A percentile compares a stretch with the other conserved stretches of the same genome.
phyloP scores from a whole-genome alignment of 2,888 invertebrate species.

The Tenthredo mesomela region DNA sequence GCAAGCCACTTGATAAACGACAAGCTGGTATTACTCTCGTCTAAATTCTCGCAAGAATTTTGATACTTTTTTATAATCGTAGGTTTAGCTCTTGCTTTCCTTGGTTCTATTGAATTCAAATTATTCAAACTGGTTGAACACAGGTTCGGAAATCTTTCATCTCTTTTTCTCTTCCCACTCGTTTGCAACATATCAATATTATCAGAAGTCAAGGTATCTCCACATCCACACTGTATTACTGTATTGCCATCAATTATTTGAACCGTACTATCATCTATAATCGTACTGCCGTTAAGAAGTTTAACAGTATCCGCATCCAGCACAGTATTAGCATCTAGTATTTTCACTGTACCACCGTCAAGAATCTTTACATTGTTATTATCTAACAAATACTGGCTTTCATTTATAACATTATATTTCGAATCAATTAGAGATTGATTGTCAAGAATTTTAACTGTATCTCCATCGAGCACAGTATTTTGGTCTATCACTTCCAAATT shows the following conservation, averaged over 20 bases:
- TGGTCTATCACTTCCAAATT: constrained; percentile 72
- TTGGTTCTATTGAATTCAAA: constrained; percentile 70
- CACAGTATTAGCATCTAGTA: constrained; percentile 68
- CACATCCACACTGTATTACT: constrained; percentile 61
- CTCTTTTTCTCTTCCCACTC: constrained; percentile 70
- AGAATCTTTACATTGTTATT: constrained; percentile 69
- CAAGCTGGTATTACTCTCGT: constrained; percentile 75
- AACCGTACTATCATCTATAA: constrained; percentile 61
- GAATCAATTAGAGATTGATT: constrained; percentile 66
- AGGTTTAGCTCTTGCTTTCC: constrained; percentile 70
- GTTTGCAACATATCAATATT: constrained; percentile 48
- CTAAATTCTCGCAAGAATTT: constrained; percentile 68
- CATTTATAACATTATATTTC: constrained; percentile 68
- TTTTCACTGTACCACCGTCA: constrained; percentile 67
- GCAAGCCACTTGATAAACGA: constrained; percentile 86
- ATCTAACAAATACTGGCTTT: constrained; percentile 68
- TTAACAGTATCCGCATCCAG: constrained; percentile 70
- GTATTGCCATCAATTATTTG: constrained; percentile 65
- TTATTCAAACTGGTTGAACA: constrained; percentile 66
- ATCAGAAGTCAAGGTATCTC: constrained; percentile 50
- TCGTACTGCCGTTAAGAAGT: constrained; percentile 64
- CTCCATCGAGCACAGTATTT: constrained; percentile 66
- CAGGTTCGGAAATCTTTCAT: constrained; percentile 65
- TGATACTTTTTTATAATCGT: constrained; percentile 71
- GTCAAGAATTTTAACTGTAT: constrained; percentile 68